Conservation (phyloP, 1,140 invertebrate genomes). For the Drosophila tristis region DNA sequence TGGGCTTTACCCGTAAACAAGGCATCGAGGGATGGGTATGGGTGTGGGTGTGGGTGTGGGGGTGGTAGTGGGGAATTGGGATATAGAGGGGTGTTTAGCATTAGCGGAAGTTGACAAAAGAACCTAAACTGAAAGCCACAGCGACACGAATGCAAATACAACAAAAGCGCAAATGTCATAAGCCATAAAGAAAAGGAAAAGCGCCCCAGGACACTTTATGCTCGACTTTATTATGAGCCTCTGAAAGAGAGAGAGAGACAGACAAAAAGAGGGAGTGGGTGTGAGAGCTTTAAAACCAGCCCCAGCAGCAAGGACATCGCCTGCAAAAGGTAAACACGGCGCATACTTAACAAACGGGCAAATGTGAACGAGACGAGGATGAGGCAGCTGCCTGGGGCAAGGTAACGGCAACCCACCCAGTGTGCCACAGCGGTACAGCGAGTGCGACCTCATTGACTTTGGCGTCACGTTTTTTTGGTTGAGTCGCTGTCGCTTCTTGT, state of each 20-base stretch:
- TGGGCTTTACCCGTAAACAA: constrained; percentile 16
- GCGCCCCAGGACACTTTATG: constrained; percentile 28
- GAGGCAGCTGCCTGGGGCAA: constrained; percentile 34
- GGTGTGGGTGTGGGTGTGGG: not conserved
- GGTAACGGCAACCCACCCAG: not conserved
- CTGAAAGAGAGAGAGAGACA: too few relatives aligned
- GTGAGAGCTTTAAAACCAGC: constrained; percentile 34
- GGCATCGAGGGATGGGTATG: not conserved
- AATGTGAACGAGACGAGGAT: constrained; percentile 53
- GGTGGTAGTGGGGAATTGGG: constrained; percentile 6
- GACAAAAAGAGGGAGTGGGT: not conserved
- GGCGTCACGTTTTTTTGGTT: constrained; percentile 62
- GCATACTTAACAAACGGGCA: constrained; percentile 60
- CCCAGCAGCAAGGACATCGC: constrained; percentile 64
- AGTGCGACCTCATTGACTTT: constrained; percentile 76
- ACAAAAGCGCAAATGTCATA: constrained; percentile 68
- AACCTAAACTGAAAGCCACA: constrained; percentile 36
- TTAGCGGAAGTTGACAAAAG: constrained; percentile 64
- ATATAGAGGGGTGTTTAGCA: constrained; percentile 16
- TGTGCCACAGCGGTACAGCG: not conserved
- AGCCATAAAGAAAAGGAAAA: constrained; percentile 32
- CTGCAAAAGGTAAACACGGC: constrained; percentile 64
- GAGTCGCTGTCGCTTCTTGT: constrained; percentile 25
- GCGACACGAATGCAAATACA: constrained; percentile 63
- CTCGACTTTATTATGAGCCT: constrained; percentile 46